phyloP scores from a whole-genome alignment of 2,888 invertebrate species.

The Hipparchia sbordonii region DNA sequence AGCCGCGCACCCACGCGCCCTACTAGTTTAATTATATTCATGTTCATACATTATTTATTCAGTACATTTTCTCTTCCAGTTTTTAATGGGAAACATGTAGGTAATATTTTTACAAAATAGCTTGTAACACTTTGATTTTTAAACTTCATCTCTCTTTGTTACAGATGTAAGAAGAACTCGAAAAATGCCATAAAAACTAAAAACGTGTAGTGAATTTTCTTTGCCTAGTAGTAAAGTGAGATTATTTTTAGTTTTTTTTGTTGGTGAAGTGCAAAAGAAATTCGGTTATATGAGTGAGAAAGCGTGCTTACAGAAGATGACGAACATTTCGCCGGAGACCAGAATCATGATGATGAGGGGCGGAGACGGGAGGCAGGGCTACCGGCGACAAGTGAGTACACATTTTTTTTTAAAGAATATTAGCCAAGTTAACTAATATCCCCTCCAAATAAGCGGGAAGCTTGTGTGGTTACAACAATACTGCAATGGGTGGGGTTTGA shows the following conservation, averaged over 20 bases:
- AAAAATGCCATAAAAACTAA: conserved; percentile 27
- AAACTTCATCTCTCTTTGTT: conserved; percentile 36
- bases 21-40: too few relatives aligned
- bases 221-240: neutral
- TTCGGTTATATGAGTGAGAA: conserved; percentile 70
- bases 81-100: too few relatives aligned
- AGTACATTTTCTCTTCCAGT: too few relatives aligned
- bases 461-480: too few relatives aligned
- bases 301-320: conserved; percentile 65
- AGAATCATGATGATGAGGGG: conserved; percentile 76
- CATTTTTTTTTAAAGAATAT: too few relatives aligned
- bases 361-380: conserved; percentile 63
- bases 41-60: too few relatives aligned
- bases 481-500: too few relatives aligned
- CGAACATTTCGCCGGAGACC: conserved; percentile 73
- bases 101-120: neutral
- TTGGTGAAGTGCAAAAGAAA: conserved; percentile 38
- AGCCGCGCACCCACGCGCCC: too few relatives aligned
- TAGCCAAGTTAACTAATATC: too few relatives aligned
- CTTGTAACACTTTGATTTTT: neutral
- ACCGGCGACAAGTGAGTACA: conserved; percentile 67
- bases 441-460: too few relatives aligned
- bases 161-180: conserved; percentile 30
- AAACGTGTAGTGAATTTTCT: conserved; percentile 3
- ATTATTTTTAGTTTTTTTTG: conserved; percentile 11